phyloP scores from a whole-genome alignment of 2,113 vertebrate species.

The Ia io region DNA sequence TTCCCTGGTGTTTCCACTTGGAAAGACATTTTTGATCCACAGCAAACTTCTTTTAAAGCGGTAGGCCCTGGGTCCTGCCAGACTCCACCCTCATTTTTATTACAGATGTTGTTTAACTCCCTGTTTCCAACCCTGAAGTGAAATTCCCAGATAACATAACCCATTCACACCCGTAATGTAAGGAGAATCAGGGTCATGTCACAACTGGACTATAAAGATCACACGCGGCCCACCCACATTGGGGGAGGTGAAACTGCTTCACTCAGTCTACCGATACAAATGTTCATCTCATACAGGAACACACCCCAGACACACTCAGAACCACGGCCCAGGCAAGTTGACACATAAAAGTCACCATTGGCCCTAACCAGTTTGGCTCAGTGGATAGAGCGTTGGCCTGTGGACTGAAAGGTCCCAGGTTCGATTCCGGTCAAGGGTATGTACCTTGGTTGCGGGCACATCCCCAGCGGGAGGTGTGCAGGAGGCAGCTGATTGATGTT shows the following conservation, averaged over 20 bases:
- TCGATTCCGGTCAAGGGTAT: too few species aligned
- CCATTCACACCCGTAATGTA: not conserved
- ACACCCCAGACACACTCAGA: not conserved
- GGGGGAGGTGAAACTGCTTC: not conserved
- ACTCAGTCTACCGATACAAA: not conserved
- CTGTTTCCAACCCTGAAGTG: not conserved
- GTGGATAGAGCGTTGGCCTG: too few species aligned
- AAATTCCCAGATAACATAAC: not conserved
- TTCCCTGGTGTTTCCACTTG: not conserved
- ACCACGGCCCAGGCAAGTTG: not conserved
- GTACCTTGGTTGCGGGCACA: too few species aligned
- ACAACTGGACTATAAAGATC: not conserved
- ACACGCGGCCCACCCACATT: not conserved
- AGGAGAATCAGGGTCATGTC: not conserved
- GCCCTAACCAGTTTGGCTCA: too few species aligned
- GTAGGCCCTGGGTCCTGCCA: not conserved
- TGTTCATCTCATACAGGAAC: not conserved
- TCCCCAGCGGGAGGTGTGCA: too few species aligned
- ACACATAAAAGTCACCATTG: not conserved
- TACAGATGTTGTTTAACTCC: not conserved
- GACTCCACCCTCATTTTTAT: not conserved
- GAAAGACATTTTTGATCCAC: slow-evolving; percentile 41
- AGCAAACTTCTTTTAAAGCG: slow-evolving; percentile 48
- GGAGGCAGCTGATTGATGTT: too few species aligned
- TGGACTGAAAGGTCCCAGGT: too few species aligned